phyloP scores from a whole-genome alignment of 1,140 invertebrate genomes.

The Gryllus bimaculatus region DNA sequence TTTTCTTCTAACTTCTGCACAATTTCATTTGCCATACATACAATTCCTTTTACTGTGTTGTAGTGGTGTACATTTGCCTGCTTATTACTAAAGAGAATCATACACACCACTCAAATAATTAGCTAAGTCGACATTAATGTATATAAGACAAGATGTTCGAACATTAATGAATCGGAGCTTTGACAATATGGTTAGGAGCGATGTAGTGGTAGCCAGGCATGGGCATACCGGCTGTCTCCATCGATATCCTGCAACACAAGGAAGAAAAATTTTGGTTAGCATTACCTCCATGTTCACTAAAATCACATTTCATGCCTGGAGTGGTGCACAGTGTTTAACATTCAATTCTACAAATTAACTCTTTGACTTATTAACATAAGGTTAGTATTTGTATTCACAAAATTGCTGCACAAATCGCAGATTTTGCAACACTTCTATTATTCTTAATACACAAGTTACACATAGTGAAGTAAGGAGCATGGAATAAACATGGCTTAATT shows the following conservation, averaged over 20 bases:
- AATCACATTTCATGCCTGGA: too few relatives aligned
- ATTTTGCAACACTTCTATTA: too few relatives aligned
- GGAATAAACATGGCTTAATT: too few relatives aligned
- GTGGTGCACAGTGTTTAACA: too few relatives aligned
- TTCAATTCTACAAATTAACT: too few relatives aligned
- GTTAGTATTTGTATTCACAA: too few relatives aligned
- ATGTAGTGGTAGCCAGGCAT: slow-evolving; percentile 85
- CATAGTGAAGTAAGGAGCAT: too few relatives aligned
- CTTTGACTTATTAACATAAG: too few relatives aligned
- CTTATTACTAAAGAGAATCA: not conserved
- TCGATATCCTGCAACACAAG: slow-evolving; percentile 69
- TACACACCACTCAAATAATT: slow-evolving; percentile 1
- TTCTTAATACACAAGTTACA: too few relatives aligned
- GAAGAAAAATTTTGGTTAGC: slow-evolving; percentile 12
- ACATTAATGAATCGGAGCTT: slow-evolving; percentile 76
- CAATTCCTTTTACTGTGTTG: not conserved
- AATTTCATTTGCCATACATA: not conserved
- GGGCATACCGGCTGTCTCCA: slow-evolving; percentile 81
- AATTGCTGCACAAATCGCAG: too few relatives aligned
- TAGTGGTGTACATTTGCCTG: not conserved
- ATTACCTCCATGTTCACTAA: too few relatives aligned
- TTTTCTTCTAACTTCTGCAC: not conserved
- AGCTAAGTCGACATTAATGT: slow-evolving; percentile 1
- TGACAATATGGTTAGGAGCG: slow-evolving; percentile 83
- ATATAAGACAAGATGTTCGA: not conserved